A percentile compares a stretch with the other conserved stretches of the same genome.
Evolutionary conservation across 2,797 vertebrate species (phyloP).

Genomic region (Oreortyx pictus): DNA sequence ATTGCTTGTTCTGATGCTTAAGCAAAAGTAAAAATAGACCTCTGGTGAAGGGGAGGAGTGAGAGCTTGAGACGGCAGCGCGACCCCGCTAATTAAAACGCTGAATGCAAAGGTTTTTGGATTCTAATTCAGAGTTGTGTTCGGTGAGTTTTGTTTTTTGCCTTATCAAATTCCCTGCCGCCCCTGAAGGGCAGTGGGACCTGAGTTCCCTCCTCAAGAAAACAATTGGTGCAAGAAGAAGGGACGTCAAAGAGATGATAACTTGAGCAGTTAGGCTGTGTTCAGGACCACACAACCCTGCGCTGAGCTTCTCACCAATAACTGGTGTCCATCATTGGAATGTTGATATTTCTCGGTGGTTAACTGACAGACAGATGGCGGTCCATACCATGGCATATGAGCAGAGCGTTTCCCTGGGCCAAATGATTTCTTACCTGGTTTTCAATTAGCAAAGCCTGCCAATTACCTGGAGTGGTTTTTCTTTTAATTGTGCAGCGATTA

Average conservation of each 20-base stretch:
- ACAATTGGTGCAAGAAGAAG: too few species aligned
- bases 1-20: conserved; percentile 55
- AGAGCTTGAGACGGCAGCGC: not conserved
- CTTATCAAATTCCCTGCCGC: not conserved
- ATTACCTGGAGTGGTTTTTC: conserved; percentile 72
- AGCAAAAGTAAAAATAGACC: conserved; percentile 54
- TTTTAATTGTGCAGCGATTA: conserved; percentile 76
- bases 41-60: not conserved
- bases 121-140: not conserved
- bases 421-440: conserved; percentile 70
- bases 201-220: not conserved
- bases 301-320: conserved; percentile 12
- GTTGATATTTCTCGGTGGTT: conserved; percentile 68
- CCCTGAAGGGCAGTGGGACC: not conserved
- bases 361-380: conserved; percentile 75
- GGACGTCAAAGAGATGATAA: too few species aligned
- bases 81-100: not conserved
- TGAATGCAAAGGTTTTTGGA: not conserved
- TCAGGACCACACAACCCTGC: rapidly evolving
- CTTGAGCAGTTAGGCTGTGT: too few species aligned
- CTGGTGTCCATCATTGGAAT: conserved; percentile 48
- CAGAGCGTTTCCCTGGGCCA: conserved; percentile 67
- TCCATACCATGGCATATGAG: conserved; percentile 49
- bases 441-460: conserved; percentile 75
- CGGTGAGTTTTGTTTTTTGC: not conserved